These are phyloP conservation scores for Eupithecia exiguata DNA, from an alignment of 2,888 invertebrate genomes.

Conservation along the genomic window DNA sequence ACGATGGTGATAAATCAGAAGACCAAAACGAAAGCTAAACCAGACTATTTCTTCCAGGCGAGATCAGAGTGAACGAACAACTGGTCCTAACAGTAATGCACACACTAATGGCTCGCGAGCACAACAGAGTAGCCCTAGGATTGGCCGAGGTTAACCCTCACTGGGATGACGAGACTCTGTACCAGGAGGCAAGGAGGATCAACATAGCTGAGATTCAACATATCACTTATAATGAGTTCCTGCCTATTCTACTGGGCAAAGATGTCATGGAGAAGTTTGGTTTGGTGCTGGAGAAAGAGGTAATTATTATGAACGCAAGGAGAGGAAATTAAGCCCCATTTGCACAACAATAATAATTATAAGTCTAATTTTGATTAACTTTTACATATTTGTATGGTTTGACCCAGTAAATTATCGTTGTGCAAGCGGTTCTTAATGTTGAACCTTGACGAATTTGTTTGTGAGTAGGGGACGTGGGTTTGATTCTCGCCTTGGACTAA, in stretches of 20 bases:
- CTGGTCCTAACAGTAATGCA: slow-evolving; percentile 95
- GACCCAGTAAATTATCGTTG: no score
- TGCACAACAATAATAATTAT: no score
- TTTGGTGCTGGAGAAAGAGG: slow-evolving; percentile 91
- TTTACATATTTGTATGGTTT: no score
- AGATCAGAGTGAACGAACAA: slow-evolving; percentile 96
- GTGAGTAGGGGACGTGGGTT: no score
- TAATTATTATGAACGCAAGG: slow-evolving; percentile 42
- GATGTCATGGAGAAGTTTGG: slow-evolving; percentile 96
- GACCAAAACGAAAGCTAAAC: slow-evolving; percentile 23
- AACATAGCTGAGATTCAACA: slow-evolving; percentile 94
- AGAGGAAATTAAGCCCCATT: no score
- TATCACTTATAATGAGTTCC: slow-evolving; percentile 94
- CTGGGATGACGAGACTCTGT: slow-evolving; percentile 96
- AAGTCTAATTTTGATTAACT: no score
- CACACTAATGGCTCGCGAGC: slow-evolving; percentile 94
- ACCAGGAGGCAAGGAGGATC: slow-evolving; percentile 93
- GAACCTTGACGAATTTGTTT: no score
- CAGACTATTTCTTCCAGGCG: slow-evolving; percentile 83
- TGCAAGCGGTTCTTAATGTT: no score
- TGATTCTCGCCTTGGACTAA: no score
- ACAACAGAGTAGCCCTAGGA: slow-evolving; percentile 92
- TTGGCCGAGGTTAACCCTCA: slow-evolving; percentile 93
- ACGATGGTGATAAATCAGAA: background rate
- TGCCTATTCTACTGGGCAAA: slow-evolving; percentile 94